Conservation (phyloP, 2,113 vertebrate species). For the Polypterus senegalus region DNA sequence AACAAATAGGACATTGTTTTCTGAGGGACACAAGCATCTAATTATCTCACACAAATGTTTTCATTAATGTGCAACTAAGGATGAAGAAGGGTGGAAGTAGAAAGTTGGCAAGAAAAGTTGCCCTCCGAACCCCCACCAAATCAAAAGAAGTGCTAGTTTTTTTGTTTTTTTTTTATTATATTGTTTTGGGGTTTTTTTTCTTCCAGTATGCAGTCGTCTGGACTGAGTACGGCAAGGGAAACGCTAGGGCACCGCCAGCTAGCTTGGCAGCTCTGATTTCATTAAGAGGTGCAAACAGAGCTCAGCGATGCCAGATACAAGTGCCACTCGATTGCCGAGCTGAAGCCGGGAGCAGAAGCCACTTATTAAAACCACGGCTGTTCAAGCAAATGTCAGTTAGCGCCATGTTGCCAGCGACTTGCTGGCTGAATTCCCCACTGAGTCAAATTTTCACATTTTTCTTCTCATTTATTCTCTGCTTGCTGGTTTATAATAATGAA, state of each 20-base stretch:
- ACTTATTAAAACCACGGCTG: conserved; percentile 49
- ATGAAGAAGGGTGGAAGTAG: conserved; percentile 25
- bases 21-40: conserved; percentile 61
- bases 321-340: conserved; percentile 20
- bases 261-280: conserved; percentile 28
- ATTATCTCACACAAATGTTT: conserved; percentile 67
- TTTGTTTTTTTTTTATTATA: conserved; percentile 17
- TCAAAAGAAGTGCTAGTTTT: conserved; percentile 13
- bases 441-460: conserved; percentile 35
- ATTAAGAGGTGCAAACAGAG: conserved; percentile 46
- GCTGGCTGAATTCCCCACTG: conserved; percentile 38
- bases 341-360: conserved; percentile 42
- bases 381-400: conserved; percentile 47
- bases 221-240: conserved; percentile 27
- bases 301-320: conserved; percentile 17
- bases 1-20: conserved; percentile 66
- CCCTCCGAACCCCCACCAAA: conserved; percentile 3
- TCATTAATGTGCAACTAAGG: conserved; percentile 55
- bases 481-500: conserved; percentile 27
- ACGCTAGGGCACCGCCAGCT: conserved; percentile 42
- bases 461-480: conserved; percentile 16
- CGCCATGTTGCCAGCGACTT: conserved; percentile 28
- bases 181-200: conserved; percentile 6
- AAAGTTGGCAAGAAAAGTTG: no score
- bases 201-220: conserved; percentile 13